These are phyloP conservation scores for Morpho achilles DNA, from an alignment of 2,888 invertebrate species.

Conservation along the genomic window DNA sequence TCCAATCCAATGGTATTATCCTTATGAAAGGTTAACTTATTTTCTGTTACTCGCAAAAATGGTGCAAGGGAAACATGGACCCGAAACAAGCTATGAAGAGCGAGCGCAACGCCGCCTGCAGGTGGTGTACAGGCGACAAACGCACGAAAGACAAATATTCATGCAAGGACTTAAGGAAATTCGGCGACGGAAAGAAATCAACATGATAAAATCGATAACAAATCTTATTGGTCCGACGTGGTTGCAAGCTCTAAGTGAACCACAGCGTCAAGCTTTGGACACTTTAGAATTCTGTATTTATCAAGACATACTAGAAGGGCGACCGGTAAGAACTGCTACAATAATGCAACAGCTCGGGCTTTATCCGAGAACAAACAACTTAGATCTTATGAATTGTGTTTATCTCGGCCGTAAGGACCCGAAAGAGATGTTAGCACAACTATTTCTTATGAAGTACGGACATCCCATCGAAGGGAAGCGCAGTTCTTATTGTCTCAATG, in stretches of 20 bases:
- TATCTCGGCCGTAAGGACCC: conserved; percentile 50
- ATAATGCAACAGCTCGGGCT: conserved; percentile 52
- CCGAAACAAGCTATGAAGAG: conserved; percentile 41
- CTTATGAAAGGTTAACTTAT: background rate
- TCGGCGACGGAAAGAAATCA: conserved; percentile 41
- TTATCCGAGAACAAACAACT: conserved; percentile 43
- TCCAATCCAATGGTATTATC: conserved; percentile 17
- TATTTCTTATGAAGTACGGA: conserved; percentile 50
- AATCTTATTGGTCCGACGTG: conserved; percentile 54
- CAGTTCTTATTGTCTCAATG: conserved; percentile 49
- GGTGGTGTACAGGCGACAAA: conserved; percentile 48
- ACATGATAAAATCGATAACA: conserved; percentile 36
- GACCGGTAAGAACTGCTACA: conserved; percentile 43
- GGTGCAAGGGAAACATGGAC: conserved; percentile 38
- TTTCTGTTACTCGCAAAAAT: conserved; percentile 27
- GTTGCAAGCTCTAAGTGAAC: conserved; percentile 64
- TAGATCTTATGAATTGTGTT: conserved; percentile 56
- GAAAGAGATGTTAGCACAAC: conserved; percentile 58
- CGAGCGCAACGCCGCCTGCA: conserved; percentile 41
- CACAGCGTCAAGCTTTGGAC: conserved; percentile 54
- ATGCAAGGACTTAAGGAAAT: conserved; percentile 58
- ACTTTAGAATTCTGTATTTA: conserved; percentile 47
- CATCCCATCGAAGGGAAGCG: conserved; percentile 52
- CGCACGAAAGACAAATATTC: conserved; percentile 51
- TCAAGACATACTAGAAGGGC: conserved; percentile 60